phyloP scores from a whole-genome alignment of 1,140 invertebrate genomes.

The Belonocnema kinseyi region DNA sequence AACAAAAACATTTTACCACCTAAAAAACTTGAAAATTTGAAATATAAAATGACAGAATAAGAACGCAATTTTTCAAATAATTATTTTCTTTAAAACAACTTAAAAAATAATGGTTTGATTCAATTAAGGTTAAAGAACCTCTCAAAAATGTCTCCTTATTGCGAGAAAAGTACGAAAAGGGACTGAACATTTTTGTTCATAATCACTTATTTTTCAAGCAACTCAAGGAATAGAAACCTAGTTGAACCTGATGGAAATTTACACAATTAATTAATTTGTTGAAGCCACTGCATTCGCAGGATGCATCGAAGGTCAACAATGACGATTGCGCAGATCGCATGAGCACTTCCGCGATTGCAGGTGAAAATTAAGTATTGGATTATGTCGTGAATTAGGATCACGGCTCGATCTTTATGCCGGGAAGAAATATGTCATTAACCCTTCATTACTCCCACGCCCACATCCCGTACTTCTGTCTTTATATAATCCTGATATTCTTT shows the following conservation, averaged over 20 bases:
- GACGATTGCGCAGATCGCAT: neutral
- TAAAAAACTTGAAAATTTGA: no score
- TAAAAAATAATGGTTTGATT: no score
- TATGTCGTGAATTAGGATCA: slow-evolving; percentile 11
- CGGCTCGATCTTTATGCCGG: slow-evolving; percentile 3
- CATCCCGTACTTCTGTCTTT: slow-evolving; percentile 15
- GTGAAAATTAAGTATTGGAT: slow-evolving; percentile 17
- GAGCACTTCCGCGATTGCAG: slow-evolving; percentile 14
- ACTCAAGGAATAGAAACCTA: slow-evolving; percentile 1
- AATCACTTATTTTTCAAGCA: neutral
- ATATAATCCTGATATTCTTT: slow-evolving; percentile 3
- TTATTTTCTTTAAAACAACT: no score
- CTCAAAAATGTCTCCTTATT: no score
- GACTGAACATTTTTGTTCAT: no score
- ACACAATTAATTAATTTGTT: slow-evolving; percentile 15
- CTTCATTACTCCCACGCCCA: slow-evolving; percentile 19
- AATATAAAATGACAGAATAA: no score
- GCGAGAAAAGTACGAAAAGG: no score
- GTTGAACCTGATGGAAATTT: neutral
- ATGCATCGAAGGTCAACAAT: slow-evolving; percentile 1
- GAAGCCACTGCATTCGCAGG: slow-evolving; percentile 10
- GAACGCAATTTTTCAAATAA: no score
- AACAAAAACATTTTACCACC: no score
- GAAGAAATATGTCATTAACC: slow-evolving; percentile 21
- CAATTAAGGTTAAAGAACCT: no score